phyloP scores from a whole-genome alignment of 64 coral and sea anemone species.

The Dendrophyllia cribrosa region DNA sequence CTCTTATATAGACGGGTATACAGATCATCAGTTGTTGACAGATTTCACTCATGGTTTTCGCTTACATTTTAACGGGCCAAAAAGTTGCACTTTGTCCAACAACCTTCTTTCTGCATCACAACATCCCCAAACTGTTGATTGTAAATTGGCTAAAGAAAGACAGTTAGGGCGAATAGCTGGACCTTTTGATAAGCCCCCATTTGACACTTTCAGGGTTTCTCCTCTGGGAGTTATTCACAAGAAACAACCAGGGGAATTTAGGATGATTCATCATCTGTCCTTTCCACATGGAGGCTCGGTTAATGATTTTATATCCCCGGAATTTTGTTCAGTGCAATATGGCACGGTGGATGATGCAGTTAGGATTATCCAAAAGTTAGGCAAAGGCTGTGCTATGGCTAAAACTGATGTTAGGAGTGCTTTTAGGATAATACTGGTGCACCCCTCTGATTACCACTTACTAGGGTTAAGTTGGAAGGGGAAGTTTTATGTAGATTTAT shows the following conservation, averaged over 20 bases:
- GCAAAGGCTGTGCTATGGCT: neutral
- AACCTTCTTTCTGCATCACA: conserved; percentile 16
- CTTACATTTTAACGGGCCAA: neutral
- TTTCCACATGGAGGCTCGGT: neutral
- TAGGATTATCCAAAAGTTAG: neutral
- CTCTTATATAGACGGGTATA: neutral
- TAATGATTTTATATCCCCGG: neutral
- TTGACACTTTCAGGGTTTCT: neutral
- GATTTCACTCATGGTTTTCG: neutral
- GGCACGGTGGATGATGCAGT: neutral
- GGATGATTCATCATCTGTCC: conserved; percentile 26
- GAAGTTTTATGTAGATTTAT: neutral
- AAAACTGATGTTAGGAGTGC: neutral
- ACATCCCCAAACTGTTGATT: neutral
- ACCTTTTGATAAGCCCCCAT: conserved; percentile 6
- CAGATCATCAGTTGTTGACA: neutral
- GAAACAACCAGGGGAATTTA: conserved; percentile 6
- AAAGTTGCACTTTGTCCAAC: neutral
- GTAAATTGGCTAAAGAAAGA: neutral
- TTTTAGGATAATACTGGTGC: neutral
- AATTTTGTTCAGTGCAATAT: neutral
- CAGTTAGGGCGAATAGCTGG: neutral
- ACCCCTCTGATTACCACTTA: neutral
- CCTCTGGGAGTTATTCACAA: conserved; percentile 4
- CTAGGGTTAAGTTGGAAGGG: neutral